Evolutionary conservation across 1,140 invertebrate genomes (phyloP), one percentile per base, ranked within the genome.

Genomic region (Megathymus violae): DNA sequence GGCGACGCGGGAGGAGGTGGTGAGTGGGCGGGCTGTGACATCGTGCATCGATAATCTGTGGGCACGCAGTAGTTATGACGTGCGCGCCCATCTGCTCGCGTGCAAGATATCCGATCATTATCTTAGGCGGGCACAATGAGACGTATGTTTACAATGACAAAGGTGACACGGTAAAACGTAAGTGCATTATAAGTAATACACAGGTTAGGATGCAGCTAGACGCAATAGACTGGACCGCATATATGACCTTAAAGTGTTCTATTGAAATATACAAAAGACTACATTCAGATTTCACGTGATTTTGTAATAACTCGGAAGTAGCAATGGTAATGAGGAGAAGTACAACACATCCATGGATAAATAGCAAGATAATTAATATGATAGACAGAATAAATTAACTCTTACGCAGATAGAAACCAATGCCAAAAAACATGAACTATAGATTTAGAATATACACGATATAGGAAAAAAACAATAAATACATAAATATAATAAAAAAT

Each of bases 381-480:
- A 22, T 22, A 22, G 19, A 5, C 34, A 51, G 52, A 16, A 22
- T 3, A 22, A 22, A 22, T 22, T 2, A 22, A 22, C 5, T 22
- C 2, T 52, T 52, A 7, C 11, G 9, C 5, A 13, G 19, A 7
- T 52, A 1, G 38, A 52, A 22, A 51, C 22, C 41, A 16, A 22
- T 5, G 2, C 19, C 19, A 22, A 22, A 22, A 22, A 22, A 22
- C 5, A 22, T 22, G 19, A 22, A 22, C 27, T 40, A 43, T 13
- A 54, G 61, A 58, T 43, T 69, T 31, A 44, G 36, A 69, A 22
- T 64, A 64, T 27, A 61, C 62, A 0, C 46, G 46, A 13, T 36
- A 54, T 34, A 51, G 54, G 27, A 64, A 69, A 25, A 25, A 60
- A 41, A 64, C 11, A 64, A 59, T 50, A 69, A 64, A 60, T 54